Conservation (phyloP, 2,888 invertebrate genomes). For the Notodonta dromedarius region DNA sequence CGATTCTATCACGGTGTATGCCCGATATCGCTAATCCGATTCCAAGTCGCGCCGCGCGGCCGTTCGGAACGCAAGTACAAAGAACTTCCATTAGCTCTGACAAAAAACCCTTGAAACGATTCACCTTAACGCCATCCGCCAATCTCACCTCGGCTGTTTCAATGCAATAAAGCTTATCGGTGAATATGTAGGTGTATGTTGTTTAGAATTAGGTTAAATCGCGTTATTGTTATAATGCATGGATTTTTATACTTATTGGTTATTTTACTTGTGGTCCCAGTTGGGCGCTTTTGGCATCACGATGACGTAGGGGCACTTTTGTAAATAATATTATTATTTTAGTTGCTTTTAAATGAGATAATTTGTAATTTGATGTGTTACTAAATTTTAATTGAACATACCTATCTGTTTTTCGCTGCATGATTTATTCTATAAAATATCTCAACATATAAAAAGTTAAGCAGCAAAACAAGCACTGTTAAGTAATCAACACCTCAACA, state of each 20-base stretch:
- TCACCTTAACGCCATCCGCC: constrained; percentile 55
- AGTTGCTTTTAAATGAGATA: no score
- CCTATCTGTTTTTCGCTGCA: background rate
- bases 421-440: background rate
- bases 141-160: constrained; percentile 41
- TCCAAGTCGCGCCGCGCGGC: constrained; percentile 68
- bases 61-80: constrained; percentile 77
- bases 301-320: no score
- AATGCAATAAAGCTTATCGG: constrained; percentile 43
- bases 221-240: no score
- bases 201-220: background rate
- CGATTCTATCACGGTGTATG: constrained; percentile 69
- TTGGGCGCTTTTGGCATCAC: no score
- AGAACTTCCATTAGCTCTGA: constrained; percentile 80
- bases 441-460: background rate
- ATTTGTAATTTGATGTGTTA: no score
- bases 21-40: constrained; percentile 78
- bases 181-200: constrained; percentile 19
- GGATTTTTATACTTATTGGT: no score
- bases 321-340: no score
- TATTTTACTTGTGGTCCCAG: no score
- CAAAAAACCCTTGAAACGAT: constrained; percentile 67
- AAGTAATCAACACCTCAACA: constrained; percentile 5
- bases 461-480: background rate
- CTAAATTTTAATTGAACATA: background rate